Percentiles rank a stretch among this genome's conserved stretches.
Evolutionary conservation across 2,113 vertebrate species (phyloP).

Genomic region (Cyrtonyx montezumae): DNA sequence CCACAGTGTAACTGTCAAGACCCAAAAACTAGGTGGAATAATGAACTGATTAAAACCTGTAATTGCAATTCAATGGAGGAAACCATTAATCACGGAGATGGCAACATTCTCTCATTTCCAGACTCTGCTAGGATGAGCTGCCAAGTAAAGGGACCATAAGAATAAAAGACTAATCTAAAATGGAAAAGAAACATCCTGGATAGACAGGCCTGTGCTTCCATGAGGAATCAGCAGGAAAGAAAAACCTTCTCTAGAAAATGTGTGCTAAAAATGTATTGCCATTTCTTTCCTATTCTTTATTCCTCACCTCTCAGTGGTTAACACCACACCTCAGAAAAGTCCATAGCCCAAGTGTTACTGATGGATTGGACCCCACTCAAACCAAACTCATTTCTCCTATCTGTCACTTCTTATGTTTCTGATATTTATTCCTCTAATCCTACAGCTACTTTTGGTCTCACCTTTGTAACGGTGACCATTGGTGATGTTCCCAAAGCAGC

Average conservation of each 20-base stretch:
- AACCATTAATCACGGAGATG: constrained; percentile 71
- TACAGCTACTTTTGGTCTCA: background rate
- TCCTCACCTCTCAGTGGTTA: background rate
- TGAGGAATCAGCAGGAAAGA: background rate
- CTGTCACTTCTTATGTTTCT: background rate
- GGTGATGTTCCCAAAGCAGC: background rate
- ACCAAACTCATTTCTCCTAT: background rate
- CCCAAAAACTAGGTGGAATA: constrained; percentile 72
- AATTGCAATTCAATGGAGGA: constrained; percentile 75
- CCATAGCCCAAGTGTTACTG: background rate
- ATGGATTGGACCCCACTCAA: background rate
- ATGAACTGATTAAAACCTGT: constrained; percentile 79
- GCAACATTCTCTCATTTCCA: constrained; percentile 42
- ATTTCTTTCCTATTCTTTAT: background rate
- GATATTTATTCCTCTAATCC: background rate
- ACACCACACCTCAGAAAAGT: background rate
- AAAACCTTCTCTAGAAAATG: background rate
- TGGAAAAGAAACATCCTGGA: background rate
- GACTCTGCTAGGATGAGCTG: background rate
- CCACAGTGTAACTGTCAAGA: constrained; percentile 67
- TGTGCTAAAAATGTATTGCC: background rate
- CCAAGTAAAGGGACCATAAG: constrained; percentile 8
- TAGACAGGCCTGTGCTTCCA: background rate
- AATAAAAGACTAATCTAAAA: background rate
- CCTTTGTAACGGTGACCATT: background rate